A percentile compares a stretch with the other conserved stretches of the same genome.
These are phyloP conservation scores for Potamilus streckersoni DNA, from an alignment of 1,140 invertebrate species.

Conservation along the genomic window DNA sequence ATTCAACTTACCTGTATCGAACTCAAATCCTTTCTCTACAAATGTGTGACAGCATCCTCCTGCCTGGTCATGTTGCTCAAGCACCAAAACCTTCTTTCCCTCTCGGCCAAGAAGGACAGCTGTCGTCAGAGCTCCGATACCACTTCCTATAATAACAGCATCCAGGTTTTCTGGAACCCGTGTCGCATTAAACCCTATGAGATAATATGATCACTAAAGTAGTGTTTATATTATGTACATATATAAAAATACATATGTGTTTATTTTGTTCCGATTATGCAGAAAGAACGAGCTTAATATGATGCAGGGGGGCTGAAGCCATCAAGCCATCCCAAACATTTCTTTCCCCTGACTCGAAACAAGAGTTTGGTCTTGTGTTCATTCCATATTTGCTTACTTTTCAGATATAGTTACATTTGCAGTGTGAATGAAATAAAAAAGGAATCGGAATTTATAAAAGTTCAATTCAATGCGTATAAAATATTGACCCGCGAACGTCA, in stretches of 20 bases:
- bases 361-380: too few species aligned
- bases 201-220: not conserved
- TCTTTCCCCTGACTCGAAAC: too few species aligned
- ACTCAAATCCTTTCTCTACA: constrained; percentile 66
- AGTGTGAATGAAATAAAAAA: not conserved
- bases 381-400: too few species aligned
- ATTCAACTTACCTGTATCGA: constrained; percentile 64
- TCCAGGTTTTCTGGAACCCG: constrained; percentile 61
- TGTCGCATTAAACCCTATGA: constrained; percentile 51
- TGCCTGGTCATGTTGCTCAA: constrained; percentile 68
- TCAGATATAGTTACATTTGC: too few species aligned
- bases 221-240: not conserved
- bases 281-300: too few species aligned
- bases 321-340: too few species aligned
- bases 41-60: constrained; percentile 65
- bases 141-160: constrained; percentile 68
- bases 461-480: too few species aligned
- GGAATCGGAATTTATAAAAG: not conserved
- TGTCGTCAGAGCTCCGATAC: constrained; percentile 63
- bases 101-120: constrained; percentile 63
- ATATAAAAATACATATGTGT: not conserved
- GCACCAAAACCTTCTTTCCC: constrained; percentile 65
- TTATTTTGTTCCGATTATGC: not conserved
- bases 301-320: not conserved
- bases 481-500: too few species aligned